Conservation (phyloP, 2,113 vertebrate genomes). For the Telmatochromis bifrenatus region DNA sequence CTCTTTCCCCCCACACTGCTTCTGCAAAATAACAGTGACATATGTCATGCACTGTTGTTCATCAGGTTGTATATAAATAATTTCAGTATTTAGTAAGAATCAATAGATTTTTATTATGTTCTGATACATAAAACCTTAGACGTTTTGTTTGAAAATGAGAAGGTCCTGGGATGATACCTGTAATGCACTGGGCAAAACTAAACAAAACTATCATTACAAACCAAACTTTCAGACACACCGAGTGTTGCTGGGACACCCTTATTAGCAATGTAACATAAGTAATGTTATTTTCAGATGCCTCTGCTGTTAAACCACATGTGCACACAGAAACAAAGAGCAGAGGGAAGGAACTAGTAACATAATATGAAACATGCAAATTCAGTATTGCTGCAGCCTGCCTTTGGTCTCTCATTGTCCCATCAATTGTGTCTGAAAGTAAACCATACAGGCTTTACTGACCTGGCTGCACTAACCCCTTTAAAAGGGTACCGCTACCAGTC, state of each 20-base stretch:
- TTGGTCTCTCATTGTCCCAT: rapidly evolving
- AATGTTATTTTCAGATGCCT: not conserved
- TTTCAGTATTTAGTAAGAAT: not conserved
- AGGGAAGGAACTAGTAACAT: not conserved
- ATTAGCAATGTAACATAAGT: not conserved
- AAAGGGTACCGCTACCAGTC: not conserved
- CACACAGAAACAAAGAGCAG: not conserved
- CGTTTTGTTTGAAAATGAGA: not conserved
- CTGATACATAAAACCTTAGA: not conserved
- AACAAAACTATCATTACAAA: not conserved
- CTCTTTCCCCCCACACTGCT: not conserved
- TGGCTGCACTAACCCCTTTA: not conserved
- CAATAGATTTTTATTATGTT: not conserved
- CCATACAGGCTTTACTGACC: not conserved
- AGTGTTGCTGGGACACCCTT: not conserved
- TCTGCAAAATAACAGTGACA: not conserved
- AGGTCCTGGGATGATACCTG: not conserved
- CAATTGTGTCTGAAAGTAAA: not conserved
- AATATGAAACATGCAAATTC: not conserved
- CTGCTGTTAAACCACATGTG: not conserved
- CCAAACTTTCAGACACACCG: not conserved
- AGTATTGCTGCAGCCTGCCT: not conserved
- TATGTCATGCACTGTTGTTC: not conserved
- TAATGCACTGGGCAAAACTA: not conserved
- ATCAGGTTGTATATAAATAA: not conserved